phyloP scores from a whole-genome alignment of 1,140 invertebrate species.

The Drosophila miranda region DNA sequence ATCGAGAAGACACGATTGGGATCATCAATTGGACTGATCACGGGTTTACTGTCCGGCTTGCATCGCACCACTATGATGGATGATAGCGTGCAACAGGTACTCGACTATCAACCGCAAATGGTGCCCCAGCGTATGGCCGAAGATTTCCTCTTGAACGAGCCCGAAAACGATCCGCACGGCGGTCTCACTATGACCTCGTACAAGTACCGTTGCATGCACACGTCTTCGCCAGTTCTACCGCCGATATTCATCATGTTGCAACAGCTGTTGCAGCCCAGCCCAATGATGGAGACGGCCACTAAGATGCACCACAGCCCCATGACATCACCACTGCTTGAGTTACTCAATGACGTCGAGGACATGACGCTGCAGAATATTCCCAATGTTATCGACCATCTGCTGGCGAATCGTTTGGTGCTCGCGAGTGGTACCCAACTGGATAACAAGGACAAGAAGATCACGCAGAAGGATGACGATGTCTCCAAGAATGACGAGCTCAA shows the following conservation, averaged over 20 bases:
- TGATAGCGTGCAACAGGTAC: slow-evolving; percentile 55
- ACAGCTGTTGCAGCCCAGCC: too few relatives aligned
- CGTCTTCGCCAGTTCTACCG: slow-evolving; percentile 14
- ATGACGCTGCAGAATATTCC: slow-evolving; percentile 38
- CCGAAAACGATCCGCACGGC: background rate
- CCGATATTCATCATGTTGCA: too few relatives aligned
- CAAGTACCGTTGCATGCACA: slow-evolving; percentile 44
- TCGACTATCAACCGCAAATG: slow-evolving; percentile 31
- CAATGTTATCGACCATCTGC: slow-evolving; percentile 30
- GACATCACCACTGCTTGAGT: slow-evolving; percentile 33
- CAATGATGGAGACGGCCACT: slow-evolving; percentile 36
- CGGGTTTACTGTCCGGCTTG: too few relatives aligned
- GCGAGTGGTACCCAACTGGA: background rate
- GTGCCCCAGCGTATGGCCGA: background rate
- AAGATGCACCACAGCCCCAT: slow-evolving; percentile 21
- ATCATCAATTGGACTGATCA: too few relatives aligned
- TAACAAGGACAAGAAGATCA: background rate
- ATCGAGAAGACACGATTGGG: too few relatives aligned
- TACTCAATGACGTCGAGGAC: slow-evolving; percentile 45
- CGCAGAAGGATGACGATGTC: too few relatives aligned
- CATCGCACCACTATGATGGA: slow-evolving; percentile 42
- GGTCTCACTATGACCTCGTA: slow-evolving; percentile 8
- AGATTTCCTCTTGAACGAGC: too few relatives aligned
- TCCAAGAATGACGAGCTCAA: slow-evolving; percentile 1
- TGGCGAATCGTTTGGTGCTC: slow-evolving; percentile 21